Evolutionary conservation across 2,113 vertebrate species (phyloP).

Genomic region (Clarias gariepinus): DNA sequence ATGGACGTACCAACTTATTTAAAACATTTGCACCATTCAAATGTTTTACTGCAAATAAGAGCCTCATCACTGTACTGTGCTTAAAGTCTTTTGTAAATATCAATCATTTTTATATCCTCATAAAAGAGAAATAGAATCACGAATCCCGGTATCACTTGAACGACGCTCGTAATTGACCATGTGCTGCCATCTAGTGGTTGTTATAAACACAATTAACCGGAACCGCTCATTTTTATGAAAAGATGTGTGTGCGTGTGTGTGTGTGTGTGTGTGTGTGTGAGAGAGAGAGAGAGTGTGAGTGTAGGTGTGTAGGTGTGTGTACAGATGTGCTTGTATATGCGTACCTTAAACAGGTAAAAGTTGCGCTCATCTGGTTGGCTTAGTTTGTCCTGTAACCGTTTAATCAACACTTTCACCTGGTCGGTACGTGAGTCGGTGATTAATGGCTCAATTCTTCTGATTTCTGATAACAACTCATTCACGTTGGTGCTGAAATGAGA

Average conservation of each 20-base stretch:
- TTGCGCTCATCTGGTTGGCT: conserved; percentile 75
- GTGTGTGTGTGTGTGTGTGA: not conserved
- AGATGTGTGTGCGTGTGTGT: not conserved
- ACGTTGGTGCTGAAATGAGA: conserved; percentile 76
- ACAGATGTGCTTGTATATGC: not conserved
- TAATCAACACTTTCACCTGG: conserved; percentile 80
- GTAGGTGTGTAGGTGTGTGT: not conserved
- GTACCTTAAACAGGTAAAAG: conserved; percentile 89
- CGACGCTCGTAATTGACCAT: not conserved
- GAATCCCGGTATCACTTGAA: too few relatives aligned
- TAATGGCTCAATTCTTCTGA: conserved; percentile 80
- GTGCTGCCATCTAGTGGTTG: conserved; percentile 64
- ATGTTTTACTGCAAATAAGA: too few relatives aligned
- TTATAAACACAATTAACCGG: conserved; percentile 15
- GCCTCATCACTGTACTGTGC: too few relatives aligned
- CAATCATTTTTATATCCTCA: too few relatives aligned
- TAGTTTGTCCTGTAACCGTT: conserved; percentile 85
- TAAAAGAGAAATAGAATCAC: too few relatives aligned
- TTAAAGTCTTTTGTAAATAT: too few relatives aligned
- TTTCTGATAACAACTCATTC: conserved; percentile 80
- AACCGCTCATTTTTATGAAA: not conserved
- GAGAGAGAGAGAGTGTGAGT: too few relatives aligned
- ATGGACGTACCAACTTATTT: too few relatives aligned
- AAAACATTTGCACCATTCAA: too few relatives aligned
- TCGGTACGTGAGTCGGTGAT: conserved; percentile 80